These are phyloP conservation scores for Lottia scabra DNA, from an alignment of 2,888 invertebrate species.

Conservation along the genomic window DNA sequence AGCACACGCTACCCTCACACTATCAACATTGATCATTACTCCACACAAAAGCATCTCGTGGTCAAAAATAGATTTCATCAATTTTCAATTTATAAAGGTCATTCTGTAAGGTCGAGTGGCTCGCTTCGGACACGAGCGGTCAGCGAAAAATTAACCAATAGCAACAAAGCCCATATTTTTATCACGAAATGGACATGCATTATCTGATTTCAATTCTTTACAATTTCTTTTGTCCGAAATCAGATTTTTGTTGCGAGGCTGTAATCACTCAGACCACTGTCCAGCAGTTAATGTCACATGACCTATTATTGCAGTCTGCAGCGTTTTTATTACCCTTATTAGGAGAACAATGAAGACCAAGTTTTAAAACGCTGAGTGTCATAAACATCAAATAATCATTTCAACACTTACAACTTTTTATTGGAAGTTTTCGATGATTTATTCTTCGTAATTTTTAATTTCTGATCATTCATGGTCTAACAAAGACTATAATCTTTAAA, in stretches of 20 bases:
- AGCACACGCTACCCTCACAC: background rate
- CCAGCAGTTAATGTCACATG: background rate
- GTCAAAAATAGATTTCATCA: conserved; percentile 4
- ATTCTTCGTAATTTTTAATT: too few relatives aligned
- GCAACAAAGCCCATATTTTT: background rate
- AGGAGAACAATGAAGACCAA: background rate
- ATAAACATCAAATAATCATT: too few relatives aligned
- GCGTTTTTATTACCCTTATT: background rate
- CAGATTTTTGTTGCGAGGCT: background rate
- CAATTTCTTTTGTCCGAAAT: background rate
- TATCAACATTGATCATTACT: background rate
- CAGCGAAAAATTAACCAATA: background rate
- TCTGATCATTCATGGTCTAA: too few relatives aligned
- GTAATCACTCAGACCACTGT: background rate
- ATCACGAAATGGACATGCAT: background rate
- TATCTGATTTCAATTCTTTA: conserved; percentile 1
- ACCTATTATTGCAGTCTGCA: background rate
- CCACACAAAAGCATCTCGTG: background rate
- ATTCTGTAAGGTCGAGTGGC: background rate
- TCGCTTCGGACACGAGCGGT: conserved; percentile 1
- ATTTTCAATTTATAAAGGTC: background rate
- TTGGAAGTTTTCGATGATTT: too few relatives aligned
- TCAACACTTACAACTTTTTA: too few relatives aligned
- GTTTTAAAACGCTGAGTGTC: too few relatives aligned
- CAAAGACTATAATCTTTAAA: too few relatives aligned